Evolutionary conservation across 2,888 invertebrate genomes (phyloP).

Genomic region (Lordiphosa fenestrarum): DNA sequence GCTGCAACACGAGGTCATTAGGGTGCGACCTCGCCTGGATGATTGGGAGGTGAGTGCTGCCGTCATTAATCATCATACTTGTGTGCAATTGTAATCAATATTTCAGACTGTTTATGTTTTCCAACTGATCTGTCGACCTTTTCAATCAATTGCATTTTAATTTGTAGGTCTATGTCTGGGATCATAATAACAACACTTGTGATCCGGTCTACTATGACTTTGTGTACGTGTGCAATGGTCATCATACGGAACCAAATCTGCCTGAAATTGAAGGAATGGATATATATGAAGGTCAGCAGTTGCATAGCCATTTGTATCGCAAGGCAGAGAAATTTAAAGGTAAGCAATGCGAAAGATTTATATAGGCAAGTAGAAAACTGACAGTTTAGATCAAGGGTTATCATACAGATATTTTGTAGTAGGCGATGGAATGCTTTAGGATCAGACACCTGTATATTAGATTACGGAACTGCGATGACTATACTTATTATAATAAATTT

Average conservation of each 20-base stretch:
- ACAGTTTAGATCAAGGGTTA: background rate
- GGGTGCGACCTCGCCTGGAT: slow-evolving; percentile 82
- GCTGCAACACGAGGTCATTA: slow-evolving; percentile 83
- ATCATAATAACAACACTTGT: slow-evolving; percentile 66
- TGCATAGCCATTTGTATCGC: slow-evolving; percentile 93
- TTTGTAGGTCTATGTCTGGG: slow-evolving; percentile 72
- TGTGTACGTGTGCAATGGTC: slow-evolving; percentile 92
- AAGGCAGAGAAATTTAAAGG: slow-evolving; percentile 86
- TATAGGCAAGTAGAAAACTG: background rate
- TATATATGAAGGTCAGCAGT: slow-evolving; percentile 82
- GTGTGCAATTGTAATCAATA: slow-evolving; percentile 2
- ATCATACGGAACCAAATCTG: slow-evolving; percentile 89
- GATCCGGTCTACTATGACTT: slow-evolving; percentile 86
- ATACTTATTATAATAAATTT: too few relatives aligned
- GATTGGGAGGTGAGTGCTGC: slow-evolving; percentile 83
- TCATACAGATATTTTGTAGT: too few relatives aligned
- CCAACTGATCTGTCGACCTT: slow-evolving; percentile 1
- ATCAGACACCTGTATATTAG: too few relatives aligned
- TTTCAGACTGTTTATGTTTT: background rate
- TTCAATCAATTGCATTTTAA: slow-evolving; percentile 3
- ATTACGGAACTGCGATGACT: too few relatives aligned
- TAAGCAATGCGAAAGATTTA: slow-evolving; percentile 15
- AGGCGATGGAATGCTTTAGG: too few relatives aligned
- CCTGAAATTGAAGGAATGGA: slow-evolving; percentile 87
- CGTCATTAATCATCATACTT: slow-evolving; percentile 28